Evolutionary conservation across 1,140 invertebrate species (phyloP).

Genomic region (Bathynomus jamesi): DNA sequence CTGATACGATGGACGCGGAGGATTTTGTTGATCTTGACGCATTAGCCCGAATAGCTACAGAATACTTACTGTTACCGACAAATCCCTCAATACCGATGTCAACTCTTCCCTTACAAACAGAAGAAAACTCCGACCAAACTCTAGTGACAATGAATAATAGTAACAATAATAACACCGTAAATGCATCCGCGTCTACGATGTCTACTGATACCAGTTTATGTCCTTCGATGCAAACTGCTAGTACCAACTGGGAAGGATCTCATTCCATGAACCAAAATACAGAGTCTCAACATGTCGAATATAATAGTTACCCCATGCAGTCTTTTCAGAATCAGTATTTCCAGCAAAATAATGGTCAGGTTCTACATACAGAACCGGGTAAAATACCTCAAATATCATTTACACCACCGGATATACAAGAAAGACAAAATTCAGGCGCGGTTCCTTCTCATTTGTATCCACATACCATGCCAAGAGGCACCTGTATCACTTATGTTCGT

Average conservation of each 20-base stretch:
- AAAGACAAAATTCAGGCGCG: slow-evolving; percentile 4
- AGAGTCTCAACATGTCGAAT: no score
- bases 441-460: neutral
- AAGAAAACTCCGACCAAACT: neutral
- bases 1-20: slow-evolving; percentile 39
- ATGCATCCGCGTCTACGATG: no score
- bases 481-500: slow-evolving; percentile 39
- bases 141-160: no score
- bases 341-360: neutral
- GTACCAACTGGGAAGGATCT: no score
- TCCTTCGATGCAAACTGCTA: no score
- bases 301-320: neutral
- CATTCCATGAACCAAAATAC: no score
- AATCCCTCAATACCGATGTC: neutral
- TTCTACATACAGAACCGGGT: neutral
- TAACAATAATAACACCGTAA: neutral
- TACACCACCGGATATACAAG: neutral
- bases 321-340: neutral
- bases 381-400: neutral
- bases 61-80: slow-evolving; percentile 25
- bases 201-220: no score
- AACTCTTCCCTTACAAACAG: neutral
- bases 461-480: neutral
- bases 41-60: slow-evolving; percentile 45
- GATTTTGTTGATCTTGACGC: slow-evolving; percentile 48